These are phyloP conservation scores for Halcyon leucocephala DNA, from an alignment of 2,797 vertebrate species.

Conservation along the genomic window DNA sequence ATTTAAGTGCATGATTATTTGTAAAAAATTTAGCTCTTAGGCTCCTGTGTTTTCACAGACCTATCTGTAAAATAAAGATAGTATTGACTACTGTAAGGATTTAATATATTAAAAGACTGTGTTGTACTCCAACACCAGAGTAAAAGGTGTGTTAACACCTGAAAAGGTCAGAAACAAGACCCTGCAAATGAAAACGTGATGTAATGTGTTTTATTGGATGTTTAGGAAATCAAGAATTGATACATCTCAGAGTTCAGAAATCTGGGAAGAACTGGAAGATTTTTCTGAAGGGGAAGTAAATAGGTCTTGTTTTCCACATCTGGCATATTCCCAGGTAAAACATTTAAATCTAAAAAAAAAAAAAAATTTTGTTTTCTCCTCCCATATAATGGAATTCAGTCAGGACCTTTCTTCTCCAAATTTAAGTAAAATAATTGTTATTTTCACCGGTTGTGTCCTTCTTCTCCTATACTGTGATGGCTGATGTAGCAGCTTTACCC, in stretches of 20 bases:
- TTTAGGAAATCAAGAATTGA: background rate
- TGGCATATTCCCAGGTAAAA: background rate
- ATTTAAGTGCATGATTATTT: background rate
- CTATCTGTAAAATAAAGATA: background rate
- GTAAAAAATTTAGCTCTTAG: background rate
- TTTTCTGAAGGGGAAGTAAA: background rate
- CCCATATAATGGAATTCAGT: background rate
- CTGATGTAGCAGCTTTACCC: background rate
- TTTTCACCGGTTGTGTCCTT: background rate
- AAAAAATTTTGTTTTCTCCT: fast-evolving
- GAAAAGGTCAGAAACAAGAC: background rate
- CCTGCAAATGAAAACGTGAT: background rate
- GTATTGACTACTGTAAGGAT: background rate
- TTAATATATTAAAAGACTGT: background rate
- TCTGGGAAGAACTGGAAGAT: background rate
- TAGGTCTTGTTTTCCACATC: background rate
- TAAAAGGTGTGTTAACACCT: background rate
- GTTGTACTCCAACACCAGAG: background rate
- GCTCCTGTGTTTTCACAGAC: background rate
- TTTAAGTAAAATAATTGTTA: background rate
- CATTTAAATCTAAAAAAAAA: background rate
- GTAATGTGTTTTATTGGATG: background rate
- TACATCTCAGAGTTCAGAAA: background rate
- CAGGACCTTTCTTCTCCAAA: background rate
- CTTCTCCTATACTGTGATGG: background rate